phyloP scores from a whole-genome alignment of 1,140 invertebrate genomes.

The Palaemon carinicauda region DNA sequence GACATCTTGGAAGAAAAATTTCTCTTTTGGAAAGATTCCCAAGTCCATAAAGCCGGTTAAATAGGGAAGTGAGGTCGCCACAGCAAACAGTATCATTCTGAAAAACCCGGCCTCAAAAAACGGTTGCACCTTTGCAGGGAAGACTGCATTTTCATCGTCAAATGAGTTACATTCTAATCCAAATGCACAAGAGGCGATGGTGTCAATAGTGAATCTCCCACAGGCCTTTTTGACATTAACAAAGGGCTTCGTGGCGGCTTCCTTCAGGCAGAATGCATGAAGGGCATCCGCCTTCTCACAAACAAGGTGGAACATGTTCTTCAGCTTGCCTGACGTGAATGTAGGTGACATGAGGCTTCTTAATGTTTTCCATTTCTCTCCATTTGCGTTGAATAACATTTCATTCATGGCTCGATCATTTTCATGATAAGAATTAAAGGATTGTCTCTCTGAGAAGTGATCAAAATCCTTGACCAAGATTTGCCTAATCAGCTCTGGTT shows the following conservation, averaged over 20 bases:
- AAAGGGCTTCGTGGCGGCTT: slow-evolving; percentile 21
- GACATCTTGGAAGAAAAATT: slow-evolving; percentile 25
- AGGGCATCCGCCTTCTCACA: slow-evolving; percentile 23
- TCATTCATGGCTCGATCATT: slow-evolving; percentile 6
- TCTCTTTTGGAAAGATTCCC: neutral
- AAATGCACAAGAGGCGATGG: slow-evolving; percentile 67
- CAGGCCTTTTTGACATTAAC: slow-evolving; percentile 59
- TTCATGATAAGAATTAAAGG: neutral
- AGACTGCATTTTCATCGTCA: slow-evolving; percentile 44
- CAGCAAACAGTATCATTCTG: neutral
- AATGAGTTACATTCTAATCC: slow-evolving; percentile 64
- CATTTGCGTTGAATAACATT: slow-evolving; percentile 2
- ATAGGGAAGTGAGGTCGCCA: neutral
- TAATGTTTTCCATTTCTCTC: slow-evolving; percentile 47
- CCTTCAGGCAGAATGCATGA: slow-evolving; percentile 13
- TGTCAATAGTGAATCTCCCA: slow-evolving; percentile 66
- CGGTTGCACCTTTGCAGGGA: slow-evolving; percentile 33
- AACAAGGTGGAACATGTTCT: slow-evolving; percentile 33
- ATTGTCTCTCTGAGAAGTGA: neutral
- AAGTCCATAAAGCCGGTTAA: neutral
- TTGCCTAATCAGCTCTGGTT: neutral
- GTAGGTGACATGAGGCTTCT: slow-evolving; percentile 52
- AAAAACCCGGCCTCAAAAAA: slow-evolving; percentile 12
- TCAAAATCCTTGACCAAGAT: slow-evolving; percentile 22
- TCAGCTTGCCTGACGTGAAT: slow-evolving; percentile 59